Evolutionary conservation across 2,797 vertebrate genomes (phyloP), one percentile per base, ranked within the genome.

Genomic region (Diplodus sargus): DNA sequence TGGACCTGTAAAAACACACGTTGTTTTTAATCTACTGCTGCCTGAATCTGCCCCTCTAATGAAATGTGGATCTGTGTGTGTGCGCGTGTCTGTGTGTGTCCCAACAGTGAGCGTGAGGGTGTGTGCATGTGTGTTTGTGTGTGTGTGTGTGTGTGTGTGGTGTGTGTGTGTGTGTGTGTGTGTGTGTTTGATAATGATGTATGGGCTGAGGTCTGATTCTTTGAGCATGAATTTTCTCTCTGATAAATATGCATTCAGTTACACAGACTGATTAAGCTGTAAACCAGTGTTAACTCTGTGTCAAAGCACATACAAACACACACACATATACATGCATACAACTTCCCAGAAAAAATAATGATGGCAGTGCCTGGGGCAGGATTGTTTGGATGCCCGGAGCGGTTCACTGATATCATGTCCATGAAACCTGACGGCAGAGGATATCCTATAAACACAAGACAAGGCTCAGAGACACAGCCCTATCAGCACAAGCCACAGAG

Each of bases 11-110:
- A 94, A 94, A 94, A 94, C 88, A 94, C 92, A 94, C 87, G 91
- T 93, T 94, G 93, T 92, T 94, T 95, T 94, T 95, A 95, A 95
- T 95, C 94, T 95, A 92, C 89, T 83, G 92, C 91, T 90, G 87
- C 90, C 91, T 89, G 84, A 90, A 91, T 93, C 89, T 90, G 84
- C 90, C 91, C 90, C 90, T 90, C 89, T 94, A 94, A 95, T 94
- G 91, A 95, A 95, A 91, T 88, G 91, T 93, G 92, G 89, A 89
- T 91, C 74, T 81, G 75, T 61, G 87, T 83, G 81, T 81, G 65
- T 71, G 82, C 79, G 78, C 79, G 74, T 85, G 85, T 80, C 74
- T 77, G 83, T 82, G 81, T 88, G 77, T 81, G 74, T 87, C 34
- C 34, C 34, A 34, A 34, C 34, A 34, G 34, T 34, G 34, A 34